Percentiles rank a stretch among this genome's conserved stretches.
Conservation (phyloP, 1,140 invertebrate species). For the Drosophila pruinosa region DNA sequence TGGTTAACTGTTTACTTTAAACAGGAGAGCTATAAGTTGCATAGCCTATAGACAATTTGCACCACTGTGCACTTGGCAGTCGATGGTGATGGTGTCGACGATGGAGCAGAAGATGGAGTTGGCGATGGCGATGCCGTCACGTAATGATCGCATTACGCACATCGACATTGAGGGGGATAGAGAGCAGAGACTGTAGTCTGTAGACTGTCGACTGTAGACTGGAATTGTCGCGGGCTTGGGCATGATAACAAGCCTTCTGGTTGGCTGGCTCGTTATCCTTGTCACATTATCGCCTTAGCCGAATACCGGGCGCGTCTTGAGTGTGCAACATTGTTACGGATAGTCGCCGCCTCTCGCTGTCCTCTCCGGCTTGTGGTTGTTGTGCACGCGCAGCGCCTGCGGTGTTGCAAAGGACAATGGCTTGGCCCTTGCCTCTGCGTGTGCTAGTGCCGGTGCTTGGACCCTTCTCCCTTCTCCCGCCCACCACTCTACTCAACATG, state of each 20-base stretch:
- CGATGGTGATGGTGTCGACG: constrained; percentile 36
- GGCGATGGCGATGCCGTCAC: constrained; percentile 68
- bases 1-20: no score
- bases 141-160: constrained; percentile 79
- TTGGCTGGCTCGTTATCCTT: constrained; percentile 71
- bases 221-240: constrained; percentile 7
- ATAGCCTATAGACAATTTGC: no score
- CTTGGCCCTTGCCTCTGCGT: not conserved
- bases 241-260: constrained; percentile 60
- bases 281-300: constrained; percentile 79
- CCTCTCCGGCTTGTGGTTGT: constrained; percentile 33
- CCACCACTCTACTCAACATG: constrained; percentile 1
- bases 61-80: constrained; percentile 32
- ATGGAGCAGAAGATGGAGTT: constrained; percentile 27
- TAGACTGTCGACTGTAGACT: not conserved
- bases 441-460: no score
- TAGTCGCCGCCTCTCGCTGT: constrained; percentile 30
- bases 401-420: constrained; percentile 59
- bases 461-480: no score
- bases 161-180: constrained; percentile 1
- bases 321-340: constrained; percentile 73
- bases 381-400: constrained; percentile 68
- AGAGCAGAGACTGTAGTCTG: not conserved
- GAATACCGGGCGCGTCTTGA: constrained; percentile 70
- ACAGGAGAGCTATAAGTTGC: no score